Base-by-base conservation (phyloP, 1,140 invertebrate species). In the Trigoniulus corallinus region DNA sequence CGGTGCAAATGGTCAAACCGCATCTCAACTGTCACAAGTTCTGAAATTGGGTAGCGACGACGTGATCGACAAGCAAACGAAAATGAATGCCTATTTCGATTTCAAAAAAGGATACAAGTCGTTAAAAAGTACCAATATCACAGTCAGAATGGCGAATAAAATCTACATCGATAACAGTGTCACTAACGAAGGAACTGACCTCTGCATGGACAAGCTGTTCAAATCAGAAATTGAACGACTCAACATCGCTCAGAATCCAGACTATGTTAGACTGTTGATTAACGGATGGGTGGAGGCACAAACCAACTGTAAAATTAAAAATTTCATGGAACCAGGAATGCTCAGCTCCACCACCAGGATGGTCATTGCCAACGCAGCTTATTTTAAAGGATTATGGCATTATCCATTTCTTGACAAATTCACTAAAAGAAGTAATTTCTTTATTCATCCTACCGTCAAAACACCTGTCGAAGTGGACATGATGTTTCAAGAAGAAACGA, bases 311-410 rank as follows among this genome's bases (percentile, higher is more conserved):
- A 79, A 77, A 63, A 84, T 88, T 51, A 75, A 74, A 54, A 66
- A 84, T 60, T 63, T 86, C 12, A 65, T 88, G 29, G 71, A 77
- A 0, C 52, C 64, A 0, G 76, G 75, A 12, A 74, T 71, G 1
- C 70, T 91, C 1, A 66, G 67, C n/a, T 54, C 69, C 1, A 64
- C 78, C 75, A 55, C 72, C 67, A 66, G 70, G 50, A 52, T 88
- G 22, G 73, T 91, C 4, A 65, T 91, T 1, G 67, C 85, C 1
- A 91, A 89, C 67, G 84, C 84, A 7, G 72, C 91, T 40, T 86
- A 88, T 62, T 92, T 91, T 64, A 88, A 87, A 68, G 85, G 82
- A 12, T 66, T 71, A 26, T 92, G 87, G 87, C 70, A 74, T 45
- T 65, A 72, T 3, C 73, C 77, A 0, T 91, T 92, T 62, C 72